Conservation (phyloP, 1,140 invertebrate species). For the Sinonovacula constricta region DNA sequence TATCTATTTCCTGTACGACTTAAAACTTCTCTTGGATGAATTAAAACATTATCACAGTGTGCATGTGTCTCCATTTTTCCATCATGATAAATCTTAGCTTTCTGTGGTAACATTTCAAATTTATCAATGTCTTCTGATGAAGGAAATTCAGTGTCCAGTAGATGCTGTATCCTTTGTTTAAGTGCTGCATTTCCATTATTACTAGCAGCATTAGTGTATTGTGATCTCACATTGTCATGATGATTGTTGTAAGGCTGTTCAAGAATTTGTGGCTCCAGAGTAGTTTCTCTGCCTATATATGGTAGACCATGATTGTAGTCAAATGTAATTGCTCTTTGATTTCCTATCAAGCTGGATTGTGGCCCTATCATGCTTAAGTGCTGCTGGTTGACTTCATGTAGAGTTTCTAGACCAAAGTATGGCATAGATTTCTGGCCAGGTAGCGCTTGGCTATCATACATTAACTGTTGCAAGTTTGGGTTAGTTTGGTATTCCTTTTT, state of each 20-base stretch:
- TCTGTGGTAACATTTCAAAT: not conserved
- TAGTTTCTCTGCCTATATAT: not conserved
- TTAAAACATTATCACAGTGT: not conserved
- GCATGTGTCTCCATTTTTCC: not conserved
- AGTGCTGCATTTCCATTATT: not conserved
- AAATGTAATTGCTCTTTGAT: not conserved
- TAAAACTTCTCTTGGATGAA: not conserved
- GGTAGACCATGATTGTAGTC: conserved; percentile 30
- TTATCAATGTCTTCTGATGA: conserved; percentile 32
- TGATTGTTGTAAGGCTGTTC: too few relatives aligned
- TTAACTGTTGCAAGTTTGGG: too few relatives aligned
- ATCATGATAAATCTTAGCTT: not conserved
- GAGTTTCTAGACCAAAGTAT: not conserved
- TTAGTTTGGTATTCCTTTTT: too few relatives aligned
- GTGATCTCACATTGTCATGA: not conserved
- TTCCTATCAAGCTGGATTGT: not conserved
- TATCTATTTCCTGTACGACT: not conserved
- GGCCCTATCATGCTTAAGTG: not conserved
- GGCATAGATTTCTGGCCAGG: too few relatives aligned
- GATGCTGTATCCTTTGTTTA: not conserved
- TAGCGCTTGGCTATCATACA: too few relatives aligned
- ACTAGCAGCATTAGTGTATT: not conserved
- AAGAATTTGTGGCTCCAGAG: not conserved
- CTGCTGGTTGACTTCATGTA: not conserved
- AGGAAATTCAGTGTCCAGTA: conserved; percentile 24